These are phyloP conservation scores for Busseola fusca DNA, from an alignment of 2,888 invertebrate genomes.

Conservation along the genomic window DNA sequence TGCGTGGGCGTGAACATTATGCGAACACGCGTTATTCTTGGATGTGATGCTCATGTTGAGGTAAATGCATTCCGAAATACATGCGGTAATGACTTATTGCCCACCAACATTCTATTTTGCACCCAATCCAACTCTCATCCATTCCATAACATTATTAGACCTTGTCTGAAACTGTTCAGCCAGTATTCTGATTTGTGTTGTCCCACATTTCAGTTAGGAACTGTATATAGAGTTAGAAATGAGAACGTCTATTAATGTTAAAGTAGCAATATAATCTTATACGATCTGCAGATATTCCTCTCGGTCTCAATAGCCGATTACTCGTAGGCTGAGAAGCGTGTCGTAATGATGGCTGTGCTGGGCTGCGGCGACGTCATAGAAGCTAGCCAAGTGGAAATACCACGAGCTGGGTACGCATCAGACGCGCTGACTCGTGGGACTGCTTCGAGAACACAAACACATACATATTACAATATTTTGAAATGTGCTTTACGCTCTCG, in stretches of 20 bases:
- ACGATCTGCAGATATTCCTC: conserved; percentile 22
- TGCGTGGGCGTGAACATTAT: conserved; percentile 41
- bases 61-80: conserved; percentile 34
- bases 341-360: conserved; percentile 36
- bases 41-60: conserved; percentile 27
- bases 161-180: conserved; percentile 10
- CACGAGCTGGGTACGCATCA: conserved; percentile 8
- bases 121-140: background rate
- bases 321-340: conserved; percentile 38
- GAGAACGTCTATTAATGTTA: conserved; percentile 10
- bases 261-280: conserved; percentile 25
- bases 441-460: background rate
- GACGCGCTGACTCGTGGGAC: conserved; percentile 21
- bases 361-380: conserved; percentile 22
- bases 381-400: conserved; percentile 42
- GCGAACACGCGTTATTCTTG: conserved; percentile 36
- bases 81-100: conserved; percentile 18
- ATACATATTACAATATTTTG: background rate
- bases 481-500: background rate
- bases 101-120: conserved; percentile 9
- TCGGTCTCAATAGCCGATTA: conserved; percentile 28
- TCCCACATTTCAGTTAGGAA: conserved; percentile 2
- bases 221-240: conserved; percentile 10
- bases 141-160: conserved; percentile 2
- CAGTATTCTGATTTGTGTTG: conserved; percentile 5